A percentile compares a stretch with the other conserved stretches of the same genome.
Evolutionary conservation across 2,113 vertebrate species (phyloP).

Genomic region (Bubo bubo): DNA sequence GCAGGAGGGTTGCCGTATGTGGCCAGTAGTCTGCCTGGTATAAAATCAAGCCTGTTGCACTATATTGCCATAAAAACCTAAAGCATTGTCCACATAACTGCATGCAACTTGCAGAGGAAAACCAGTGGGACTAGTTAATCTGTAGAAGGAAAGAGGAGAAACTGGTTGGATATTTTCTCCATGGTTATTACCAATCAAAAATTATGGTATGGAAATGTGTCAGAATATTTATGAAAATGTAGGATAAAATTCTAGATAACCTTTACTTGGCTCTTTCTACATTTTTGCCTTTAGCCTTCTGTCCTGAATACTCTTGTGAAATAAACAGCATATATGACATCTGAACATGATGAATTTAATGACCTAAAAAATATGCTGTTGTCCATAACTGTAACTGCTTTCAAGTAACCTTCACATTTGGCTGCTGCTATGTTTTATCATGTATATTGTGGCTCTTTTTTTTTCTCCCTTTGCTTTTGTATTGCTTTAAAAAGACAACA

Average conservation of each 20-base stretch:
- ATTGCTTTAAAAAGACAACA: slow-evolving; percentile 71
- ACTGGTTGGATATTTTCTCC: background rate
- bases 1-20: background rate
- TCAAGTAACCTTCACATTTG: slow-evolving; percentile 51
- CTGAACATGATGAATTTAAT: background rate
- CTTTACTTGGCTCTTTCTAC: background rate
- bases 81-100: background rate
- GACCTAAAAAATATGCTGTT: background rate
- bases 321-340: background rate
- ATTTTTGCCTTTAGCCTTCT: background rate
- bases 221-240: background rate
- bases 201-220: background rate
- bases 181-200: background rate
- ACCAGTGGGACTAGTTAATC: background rate
- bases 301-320: background rate
- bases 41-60: background rate
- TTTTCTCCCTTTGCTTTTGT: slow-evolving; percentile 50
- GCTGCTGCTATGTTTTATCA: slow-evolving; percentile 45
- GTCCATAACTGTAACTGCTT: slow-evolving; percentile 27
- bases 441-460: slow-evolving; percentile 43
- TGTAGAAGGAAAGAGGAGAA: background rate
- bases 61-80: background rate
- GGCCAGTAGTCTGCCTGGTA: background rate
- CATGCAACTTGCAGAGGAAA: background rate
- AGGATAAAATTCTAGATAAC: background rate